Evolutionary conservation across 2,113 vertebrate species (phyloP).

Genomic region (Eublepharis macularius): DNA sequence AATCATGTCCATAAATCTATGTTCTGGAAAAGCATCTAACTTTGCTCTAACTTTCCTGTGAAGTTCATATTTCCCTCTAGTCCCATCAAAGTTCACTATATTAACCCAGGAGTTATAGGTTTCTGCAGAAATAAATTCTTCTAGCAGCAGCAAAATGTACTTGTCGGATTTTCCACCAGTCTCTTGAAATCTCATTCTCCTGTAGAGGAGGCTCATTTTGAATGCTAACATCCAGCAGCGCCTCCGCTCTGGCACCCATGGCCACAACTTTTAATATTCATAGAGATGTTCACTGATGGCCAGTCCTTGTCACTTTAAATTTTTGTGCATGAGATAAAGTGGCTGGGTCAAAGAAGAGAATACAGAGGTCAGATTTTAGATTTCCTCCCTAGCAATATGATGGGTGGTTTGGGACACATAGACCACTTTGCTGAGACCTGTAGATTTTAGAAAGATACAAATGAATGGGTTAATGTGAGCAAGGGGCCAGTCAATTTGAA

Average conservation of each 20-base stretch:
- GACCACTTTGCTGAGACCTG: conserved; percentile 34
- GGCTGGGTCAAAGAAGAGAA: conserved; percentile 16
- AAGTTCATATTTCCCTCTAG: conserved; percentile 75
- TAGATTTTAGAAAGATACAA: conserved; percentile 14
- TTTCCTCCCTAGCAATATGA: neutral
- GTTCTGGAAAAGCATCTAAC: conserved; percentile 68
- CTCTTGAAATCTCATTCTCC: conserved; percentile 68
- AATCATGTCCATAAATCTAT: conserved; percentile 75
- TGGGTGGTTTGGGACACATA: neutral
- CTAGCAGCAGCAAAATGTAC: conserved; percentile 71
- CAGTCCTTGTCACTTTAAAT: neutral
- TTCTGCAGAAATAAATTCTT: conserved; percentile 77
- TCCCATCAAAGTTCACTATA: conserved; percentile 77
- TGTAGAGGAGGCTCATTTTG: conserved; percentile 57
- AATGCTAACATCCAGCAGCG: conserved; percentile 59
- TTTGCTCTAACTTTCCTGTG: conserved; percentile 72
- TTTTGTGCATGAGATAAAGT: neutral
- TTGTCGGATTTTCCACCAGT: conserved; percentile 64
- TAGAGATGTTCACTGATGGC: neutral
- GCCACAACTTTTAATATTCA: conserved; percentile 2
- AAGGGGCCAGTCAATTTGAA: neutral
- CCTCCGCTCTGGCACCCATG: conserved; percentile 35
- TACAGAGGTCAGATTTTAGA: conserved; percentile 9
- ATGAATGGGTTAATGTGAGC: conserved; percentile 7
- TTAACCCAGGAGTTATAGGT: conserved; percentile 76